Conservation (phyloP, 2,888 invertebrate genomes). For the Malachius bipustulatus region DNA sequence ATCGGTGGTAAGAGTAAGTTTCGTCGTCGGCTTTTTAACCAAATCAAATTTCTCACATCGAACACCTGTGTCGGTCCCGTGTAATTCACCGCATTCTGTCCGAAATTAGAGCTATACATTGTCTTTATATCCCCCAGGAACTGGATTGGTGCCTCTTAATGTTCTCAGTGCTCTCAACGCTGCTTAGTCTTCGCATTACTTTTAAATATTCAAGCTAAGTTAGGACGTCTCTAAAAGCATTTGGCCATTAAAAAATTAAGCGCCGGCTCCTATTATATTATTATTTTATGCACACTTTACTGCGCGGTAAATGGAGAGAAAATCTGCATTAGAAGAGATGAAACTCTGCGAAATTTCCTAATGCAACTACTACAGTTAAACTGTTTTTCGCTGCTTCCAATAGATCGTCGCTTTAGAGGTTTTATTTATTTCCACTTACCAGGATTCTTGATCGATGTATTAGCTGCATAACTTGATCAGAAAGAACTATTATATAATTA, state of each 20-base stretch:
- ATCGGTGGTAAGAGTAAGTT: too few relatives aligned
- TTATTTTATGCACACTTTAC: conserved; percentile 39
- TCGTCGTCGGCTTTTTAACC: conserved; percentile 17
- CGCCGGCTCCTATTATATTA: conserved; percentile 37
- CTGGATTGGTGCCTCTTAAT: conserved; percentile 31
- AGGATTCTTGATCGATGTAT: too few relatives aligned
- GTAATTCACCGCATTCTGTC: conserved; percentile 23
- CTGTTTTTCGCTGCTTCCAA: too few relatives aligned
- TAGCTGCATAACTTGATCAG: too few relatives aligned
- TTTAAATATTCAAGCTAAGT: conserved; percentile 37
- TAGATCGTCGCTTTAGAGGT: too few relatives aligned
- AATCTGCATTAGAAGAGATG: conserved; percentile 28
- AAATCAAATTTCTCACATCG: conserved; percentile 26
- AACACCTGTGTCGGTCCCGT: conserved; percentile 24
- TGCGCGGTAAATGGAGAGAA: conserved; percentile 34
- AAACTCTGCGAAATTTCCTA: too few relatives aligned
- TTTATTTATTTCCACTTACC: too few relatives aligned
- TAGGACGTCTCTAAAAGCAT: conserved; percentile 49
- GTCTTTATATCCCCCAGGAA: conserved; percentile 28
- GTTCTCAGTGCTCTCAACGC: conserved; percentile 25
- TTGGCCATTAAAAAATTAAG: conserved; percentile 51
- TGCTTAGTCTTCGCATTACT: conserved; percentile 32
- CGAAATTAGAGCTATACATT: conserved; percentile 31
- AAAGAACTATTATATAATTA: too few relatives aligned
- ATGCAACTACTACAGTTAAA: too few relatives aligned